Evolutionary conservation across 1,140 invertebrate genomes (phyloP).

Genomic region (Proales similis): DNA sequence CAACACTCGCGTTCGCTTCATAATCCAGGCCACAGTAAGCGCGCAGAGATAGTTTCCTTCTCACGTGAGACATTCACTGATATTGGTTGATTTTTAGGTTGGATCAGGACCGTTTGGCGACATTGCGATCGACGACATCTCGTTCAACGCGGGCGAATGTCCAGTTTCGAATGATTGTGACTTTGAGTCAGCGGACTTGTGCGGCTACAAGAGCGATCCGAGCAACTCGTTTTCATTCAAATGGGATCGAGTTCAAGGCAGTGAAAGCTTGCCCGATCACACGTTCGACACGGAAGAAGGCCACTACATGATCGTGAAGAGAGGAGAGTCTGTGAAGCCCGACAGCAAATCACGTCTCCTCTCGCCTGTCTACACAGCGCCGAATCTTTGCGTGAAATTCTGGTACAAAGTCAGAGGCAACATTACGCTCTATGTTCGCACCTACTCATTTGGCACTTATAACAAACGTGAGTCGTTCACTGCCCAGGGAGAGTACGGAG

Average conservation of each 20-base stretch:
- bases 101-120: constrained; percentile 40
- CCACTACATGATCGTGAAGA: constrained; percentile 18
- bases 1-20: constrained; percentile 34
- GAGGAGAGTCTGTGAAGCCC: background rate
- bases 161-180: constrained; percentile 38
- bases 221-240: background rate
- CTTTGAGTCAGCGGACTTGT: constrained; percentile 39
- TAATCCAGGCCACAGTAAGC: constrained; percentile 41
- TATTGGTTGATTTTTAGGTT: constrained; percentile 40
- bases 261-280: background rate
- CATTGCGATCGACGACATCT: constrained; percentile 46
- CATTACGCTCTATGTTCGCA: constrained; percentile 19
- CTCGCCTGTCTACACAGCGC: constrained; percentile 5
- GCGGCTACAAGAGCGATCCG: constrained; percentile 46
- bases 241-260: background rate
- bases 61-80: constrained; percentile 39
- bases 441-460: constrained; percentile 28
- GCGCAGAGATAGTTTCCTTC: constrained; percentile 40
- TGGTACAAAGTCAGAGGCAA: constrained; percentile 17
- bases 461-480: background rate
- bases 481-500: background rate
- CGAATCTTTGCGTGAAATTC: background rate
- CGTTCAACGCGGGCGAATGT: constrained; percentile 42
- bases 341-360: background rate
- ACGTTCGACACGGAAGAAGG: constrained; percentile 1